Percentiles rank a stretch among this genome's conserved stretches.
Conservation (phyloP, 1,140 invertebrate species). For the Drosophila insularis region DNA sequence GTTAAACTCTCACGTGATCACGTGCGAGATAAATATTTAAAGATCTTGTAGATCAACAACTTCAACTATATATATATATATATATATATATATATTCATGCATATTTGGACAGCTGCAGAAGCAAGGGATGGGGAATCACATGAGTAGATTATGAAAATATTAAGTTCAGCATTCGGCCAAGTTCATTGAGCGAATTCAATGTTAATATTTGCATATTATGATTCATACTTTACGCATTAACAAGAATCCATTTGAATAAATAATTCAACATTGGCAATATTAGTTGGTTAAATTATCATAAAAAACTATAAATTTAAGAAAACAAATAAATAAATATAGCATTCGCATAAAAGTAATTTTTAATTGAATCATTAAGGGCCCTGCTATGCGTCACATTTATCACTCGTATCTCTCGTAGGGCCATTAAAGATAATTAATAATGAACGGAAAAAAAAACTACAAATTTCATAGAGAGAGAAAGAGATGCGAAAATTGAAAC, state of each 20-base stretch:
- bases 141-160: slow-evolving; percentile 22
- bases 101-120: slow-evolving; percentile 43
- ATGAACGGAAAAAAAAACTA: slow-evolving; percentile 64
- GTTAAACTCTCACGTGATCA: slow-evolving; percentile 16
- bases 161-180: slow-evolving; percentile 8
- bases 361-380: slow-evolving; percentile 36
- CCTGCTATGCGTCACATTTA: slow-evolving; percentile 12
- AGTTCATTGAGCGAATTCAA: slow-evolving; percentile 8
- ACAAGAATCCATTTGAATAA: slow-evolving; percentile 18
- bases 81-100: neutral
- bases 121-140: slow-evolving; percentile 27
- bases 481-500: slow-evolving; percentile 33
- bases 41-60: neutral
- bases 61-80: neutral
- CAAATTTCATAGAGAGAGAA: slow-evolving; percentile 52
- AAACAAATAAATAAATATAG: slow-evolving; percentile 4
- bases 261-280: neutral
- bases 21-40: slow-evolving; percentile 36
- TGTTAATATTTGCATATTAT: slow-evolving; percentile 2
- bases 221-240: slow-evolving; percentile 1
- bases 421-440: slow-evolving; percentile 71
- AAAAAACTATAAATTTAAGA: neutral
- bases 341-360: slow-evolving; percentile 35
- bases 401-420: slow-evolving; percentile 22
- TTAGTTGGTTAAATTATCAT: slow-evolving; percentile 16